Percentiles rank a stretch among this genome's conserved stretches.
These are phyloP conservation scores for Prinia subflava DNA, from an alignment of 2,113 vertebrate species.

Conservation along the genomic window DNA sequence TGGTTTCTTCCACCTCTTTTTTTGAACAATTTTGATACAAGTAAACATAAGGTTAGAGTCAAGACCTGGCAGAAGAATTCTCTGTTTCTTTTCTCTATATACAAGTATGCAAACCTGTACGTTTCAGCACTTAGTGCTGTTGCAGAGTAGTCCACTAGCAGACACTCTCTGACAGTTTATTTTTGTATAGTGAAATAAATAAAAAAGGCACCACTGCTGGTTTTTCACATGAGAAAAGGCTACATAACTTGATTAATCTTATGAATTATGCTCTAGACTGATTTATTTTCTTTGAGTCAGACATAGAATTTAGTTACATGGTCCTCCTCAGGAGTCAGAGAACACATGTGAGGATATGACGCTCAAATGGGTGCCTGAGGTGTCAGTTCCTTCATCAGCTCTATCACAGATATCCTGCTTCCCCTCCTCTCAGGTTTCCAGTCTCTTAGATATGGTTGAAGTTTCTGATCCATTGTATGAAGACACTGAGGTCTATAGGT, in stretches of 20 bases:
- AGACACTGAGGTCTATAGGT: not conserved
- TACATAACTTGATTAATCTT: not conserved
- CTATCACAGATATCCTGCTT: not conserved
- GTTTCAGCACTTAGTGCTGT: not conserved
- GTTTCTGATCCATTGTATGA: not conserved
- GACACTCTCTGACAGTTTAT: slow-evolving; percentile 6
- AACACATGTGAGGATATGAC: not conserved
- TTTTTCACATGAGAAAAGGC: not conserved
- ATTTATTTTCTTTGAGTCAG: not conserved
- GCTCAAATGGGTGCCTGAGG: not conserved
- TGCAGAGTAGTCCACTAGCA: not conserved
- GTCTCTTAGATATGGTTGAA: not conserved
- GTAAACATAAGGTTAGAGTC: slow-evolving; percentile 25
- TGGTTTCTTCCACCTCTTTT: slow-evolving; percentile 46
- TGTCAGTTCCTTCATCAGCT: not conserved
- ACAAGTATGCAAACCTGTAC: not conserved
- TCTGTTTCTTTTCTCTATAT: not conserved
- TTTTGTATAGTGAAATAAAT: not conserved
- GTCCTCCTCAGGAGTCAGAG: not conserved
- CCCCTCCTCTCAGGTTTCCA: not conserved
- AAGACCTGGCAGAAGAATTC: slow-evolving; percentile 16
- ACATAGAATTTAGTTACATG: not conserved
- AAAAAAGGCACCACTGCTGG: not conserved
- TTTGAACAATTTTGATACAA: slow-evolving; percentile 52
- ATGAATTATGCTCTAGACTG: not conserved